Percentiles rank a stretch among this genome's conserved stretches.
Evolutionary conservation across 2,797 vertebrate species (phyloP).

Genomic region (Pteronotus mesoamericanus): DNA sequence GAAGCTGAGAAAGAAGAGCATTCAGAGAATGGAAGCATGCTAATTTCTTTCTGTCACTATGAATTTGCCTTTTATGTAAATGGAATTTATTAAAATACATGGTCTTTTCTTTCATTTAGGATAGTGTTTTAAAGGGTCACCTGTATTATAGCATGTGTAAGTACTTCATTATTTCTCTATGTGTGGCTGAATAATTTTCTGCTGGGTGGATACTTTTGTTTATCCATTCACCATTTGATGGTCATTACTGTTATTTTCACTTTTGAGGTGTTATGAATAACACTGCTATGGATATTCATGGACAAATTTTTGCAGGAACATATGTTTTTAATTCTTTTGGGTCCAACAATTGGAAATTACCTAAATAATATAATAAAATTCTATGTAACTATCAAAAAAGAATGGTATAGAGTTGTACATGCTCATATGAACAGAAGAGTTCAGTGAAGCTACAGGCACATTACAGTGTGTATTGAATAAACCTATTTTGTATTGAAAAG

Average conservation of each 20-base stretch:
- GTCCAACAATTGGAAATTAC: background rate
- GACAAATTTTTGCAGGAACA: background rate
- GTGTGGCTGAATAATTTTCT: background rate
- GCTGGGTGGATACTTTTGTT: background rate
- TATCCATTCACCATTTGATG: background rate
- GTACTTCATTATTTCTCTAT: background rate
- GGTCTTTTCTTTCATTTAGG: conserved; percentile 9
- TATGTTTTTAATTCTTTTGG: conserved; percentile 30
- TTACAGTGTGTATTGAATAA: background rate
- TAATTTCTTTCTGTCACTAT: background rate
- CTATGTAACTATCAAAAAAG: background rate
- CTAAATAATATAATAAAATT: conserved; percentile 45
- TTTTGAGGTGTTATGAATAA: background rate
- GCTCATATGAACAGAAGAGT: background rate
- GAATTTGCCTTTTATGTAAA: background rate
- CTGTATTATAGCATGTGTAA: background rate
- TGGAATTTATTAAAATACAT: background rate
- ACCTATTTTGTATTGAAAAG: background rate
- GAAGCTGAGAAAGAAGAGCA: background rate
- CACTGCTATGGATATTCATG: conserved; percentile 17
- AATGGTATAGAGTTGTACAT: background rate
- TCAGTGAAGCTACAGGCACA: background rate
- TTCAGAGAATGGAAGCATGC: background rate
- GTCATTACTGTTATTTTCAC: background rate
- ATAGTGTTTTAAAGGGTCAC: background rate